Evolutionary conservation across 2,797 vertebrate species (phyloP).

Genomic region (Aphelocoma californica): DNA sequence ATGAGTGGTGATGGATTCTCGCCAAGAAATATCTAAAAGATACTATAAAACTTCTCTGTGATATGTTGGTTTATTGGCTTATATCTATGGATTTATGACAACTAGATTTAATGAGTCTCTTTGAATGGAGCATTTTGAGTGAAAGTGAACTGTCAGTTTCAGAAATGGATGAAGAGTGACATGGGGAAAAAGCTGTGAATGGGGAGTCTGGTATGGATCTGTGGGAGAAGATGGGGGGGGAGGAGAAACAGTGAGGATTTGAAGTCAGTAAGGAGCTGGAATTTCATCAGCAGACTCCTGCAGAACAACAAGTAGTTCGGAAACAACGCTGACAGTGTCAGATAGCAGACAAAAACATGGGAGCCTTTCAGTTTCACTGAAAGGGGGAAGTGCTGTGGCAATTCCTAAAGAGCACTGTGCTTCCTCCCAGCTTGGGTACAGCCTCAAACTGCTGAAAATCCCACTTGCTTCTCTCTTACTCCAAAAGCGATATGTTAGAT

Average conservation of each 20-base stretch:
- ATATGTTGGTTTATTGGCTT: neutral
- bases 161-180: neutral
- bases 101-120: neutral
- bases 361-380: neutral
- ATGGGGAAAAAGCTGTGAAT: neutral
- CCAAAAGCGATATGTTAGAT: neutral
- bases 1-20: neutral
- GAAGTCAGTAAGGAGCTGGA: neutral
- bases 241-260: neutral
- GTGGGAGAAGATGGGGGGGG: neutral
- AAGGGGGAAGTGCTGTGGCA: neutral
- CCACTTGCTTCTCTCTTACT: neutral
- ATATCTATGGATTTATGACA: neutral
- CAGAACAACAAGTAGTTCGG: neutral
- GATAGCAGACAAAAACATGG: neutral
- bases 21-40: conserved; percentile 10
- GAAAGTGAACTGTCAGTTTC: neutral
- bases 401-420: neutral
- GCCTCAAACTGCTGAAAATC: neutral
- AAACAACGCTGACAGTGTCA: neutral
- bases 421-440: neutral
- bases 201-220: neutral
- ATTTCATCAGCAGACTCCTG: neutral
- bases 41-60: neutral
- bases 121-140: neutral